Conservation (phyloP, 2,797 vertebrate genomes). For the Aldrovandia affinis region DNA sequence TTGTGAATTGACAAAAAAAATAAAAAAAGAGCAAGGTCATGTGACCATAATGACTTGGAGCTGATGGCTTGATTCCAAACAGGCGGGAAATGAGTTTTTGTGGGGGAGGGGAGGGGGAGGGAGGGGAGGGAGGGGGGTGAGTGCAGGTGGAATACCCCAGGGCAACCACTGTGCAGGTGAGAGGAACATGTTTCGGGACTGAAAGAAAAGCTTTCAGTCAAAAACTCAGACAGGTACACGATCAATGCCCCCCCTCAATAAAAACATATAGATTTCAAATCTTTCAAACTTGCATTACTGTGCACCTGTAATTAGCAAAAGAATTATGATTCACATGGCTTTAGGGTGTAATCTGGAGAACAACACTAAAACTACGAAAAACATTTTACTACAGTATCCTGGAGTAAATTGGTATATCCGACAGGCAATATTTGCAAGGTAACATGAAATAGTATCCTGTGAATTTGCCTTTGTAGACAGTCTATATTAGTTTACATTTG, state of each 20-base stretch:
- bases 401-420: not conserved
- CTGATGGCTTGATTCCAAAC: slow-evolving; percentile 21
- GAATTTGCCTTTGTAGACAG: not conserved
- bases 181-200: not conserved
- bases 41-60: not conserved
- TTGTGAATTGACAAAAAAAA: not conserved
- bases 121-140: not conserved
- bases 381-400: not conserved
- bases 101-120: not conserved
- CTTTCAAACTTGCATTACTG: not conserved
- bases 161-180: not conserved
- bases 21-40: not conserved
- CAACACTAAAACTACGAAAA: not conserved
- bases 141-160: not conserved
- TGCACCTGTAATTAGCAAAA: not conserved
- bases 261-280: too few relatives aligned
- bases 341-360: not conserved
- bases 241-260: too few relatives aligned
- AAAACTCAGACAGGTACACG: not conserved
- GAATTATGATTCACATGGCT: not conserved
- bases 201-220: not conserved
- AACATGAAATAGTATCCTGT: not conserved
- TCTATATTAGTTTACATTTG: not conserved
- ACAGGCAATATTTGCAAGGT: not conserved
- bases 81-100: not conserved